Conservation (phyloP, 2,113 vertebrate species). For the Esox niger region DNA sequence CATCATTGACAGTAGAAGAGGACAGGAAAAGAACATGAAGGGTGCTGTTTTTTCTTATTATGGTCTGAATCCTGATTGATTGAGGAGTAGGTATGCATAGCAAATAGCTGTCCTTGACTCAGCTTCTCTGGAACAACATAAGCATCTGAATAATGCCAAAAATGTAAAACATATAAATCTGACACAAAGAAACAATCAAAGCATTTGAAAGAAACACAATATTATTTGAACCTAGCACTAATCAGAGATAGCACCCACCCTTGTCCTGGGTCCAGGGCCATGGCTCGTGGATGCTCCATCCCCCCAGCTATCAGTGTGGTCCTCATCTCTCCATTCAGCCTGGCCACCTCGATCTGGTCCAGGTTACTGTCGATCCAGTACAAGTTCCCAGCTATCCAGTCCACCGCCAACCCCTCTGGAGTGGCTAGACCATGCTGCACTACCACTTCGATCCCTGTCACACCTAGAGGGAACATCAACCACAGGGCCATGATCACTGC, state of each 20-base stretch:
- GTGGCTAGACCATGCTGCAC: conserved; percentile 95
- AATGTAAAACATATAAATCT: no score
- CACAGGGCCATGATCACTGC: not conserved
- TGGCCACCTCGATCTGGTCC: conserved; percentile 97
- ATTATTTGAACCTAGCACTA: not conserved
- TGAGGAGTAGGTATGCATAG: not conserved
- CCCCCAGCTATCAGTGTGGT: conserved; percentile 92
- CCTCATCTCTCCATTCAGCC: conserved; percentile 89
- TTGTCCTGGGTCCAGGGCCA: conserved; percentile 92
- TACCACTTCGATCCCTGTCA: conserved; percentile 89
- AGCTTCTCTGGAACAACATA: not conserved
- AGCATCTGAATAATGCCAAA: no score
- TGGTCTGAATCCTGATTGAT: conserved; percentile 22
- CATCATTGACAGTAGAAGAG: conserved; percentile 37
- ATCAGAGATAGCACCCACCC: conserved; percentile 73
- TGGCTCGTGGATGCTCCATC: conserved; percentile 96
- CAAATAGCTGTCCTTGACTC: not conserved
- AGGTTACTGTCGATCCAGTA: conserved; percentile 99
- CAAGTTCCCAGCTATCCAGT: conserved; percentile 96
- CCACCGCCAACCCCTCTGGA: conserved; percentile 93
- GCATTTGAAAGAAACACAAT: not conserved
- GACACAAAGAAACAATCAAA: not conserved
- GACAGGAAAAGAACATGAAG: conserved; percentile 25
- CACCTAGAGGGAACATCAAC: conserved; percentile 73
- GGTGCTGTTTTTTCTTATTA: conserved; percentile 29